Evolutionary conservation across 1,140 invertebrate species (phyloP), one percentile per base, ranked within the genome.

Genomic region (Gryllus bimaculatus): DNA sequence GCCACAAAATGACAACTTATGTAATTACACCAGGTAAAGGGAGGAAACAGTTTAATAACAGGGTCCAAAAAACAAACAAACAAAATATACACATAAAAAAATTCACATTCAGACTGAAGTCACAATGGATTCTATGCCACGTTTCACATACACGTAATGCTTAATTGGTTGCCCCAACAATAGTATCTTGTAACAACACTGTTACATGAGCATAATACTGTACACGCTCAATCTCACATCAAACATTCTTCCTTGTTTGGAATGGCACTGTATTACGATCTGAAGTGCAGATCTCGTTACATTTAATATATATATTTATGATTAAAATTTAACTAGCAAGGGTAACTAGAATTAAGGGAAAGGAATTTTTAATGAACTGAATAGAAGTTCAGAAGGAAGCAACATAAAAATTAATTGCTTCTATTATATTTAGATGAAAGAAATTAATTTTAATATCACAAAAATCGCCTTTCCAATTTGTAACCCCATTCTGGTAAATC

Each of bases 1-100:
- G 76, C 76, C 76, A 77, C 47, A 54, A 54, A 48, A 77, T 47
- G 47, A 48, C 39, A 77, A 48, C 39, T 48, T 48, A 8, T 77
- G 3, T 48, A 66, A 18, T 66, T 66, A 66, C 54, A 66, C 18
- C 54, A 66, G 54, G 18, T 66, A 66, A 66, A 13, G 54, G 54
- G 54, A 66, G 54, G 54, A 66, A 66, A 66, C 54, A 66, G 10
- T 66, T 66, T 66, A 66, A 66, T 66, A 66, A 13, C 18, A 18
- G 54, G 54, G 54, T 39, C 26, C 26, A 39, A 39, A n/a, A 39
- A 39, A 39, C 26, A 39, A 39, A 39, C 26, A 39, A 39, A 39
- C 7, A 7, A 66, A 66, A 66, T 66, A 66, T 66, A 18, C 18
- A 66, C 18, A 66, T 66, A 66, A 66, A 10, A 66, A 66, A 66